Percentiles rank a stretch among this genome's conserved stretches.
phyloP scores from a whole-genome alignment of 2,113 vertebrate species.

The Chlorodrepanis virens region DNA sequence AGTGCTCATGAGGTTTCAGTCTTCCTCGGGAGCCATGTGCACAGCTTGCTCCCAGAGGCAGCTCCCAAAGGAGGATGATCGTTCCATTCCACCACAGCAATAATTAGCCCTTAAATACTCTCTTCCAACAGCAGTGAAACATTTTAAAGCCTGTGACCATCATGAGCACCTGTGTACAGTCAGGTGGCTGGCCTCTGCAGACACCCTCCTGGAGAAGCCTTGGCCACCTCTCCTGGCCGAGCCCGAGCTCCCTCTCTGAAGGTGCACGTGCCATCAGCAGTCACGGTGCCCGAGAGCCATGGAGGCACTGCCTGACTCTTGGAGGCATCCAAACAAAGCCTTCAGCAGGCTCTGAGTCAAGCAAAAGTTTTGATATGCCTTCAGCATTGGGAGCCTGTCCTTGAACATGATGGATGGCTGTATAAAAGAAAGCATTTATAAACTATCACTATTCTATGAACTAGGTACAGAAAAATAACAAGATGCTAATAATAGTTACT shows the following conservation, averaged over 20 bases:
- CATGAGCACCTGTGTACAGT: background rate
- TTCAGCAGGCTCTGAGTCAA: background rate
- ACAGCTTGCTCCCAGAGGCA: background rate
- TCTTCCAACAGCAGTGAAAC: background rate
- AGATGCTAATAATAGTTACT: conserved; percentile 1
- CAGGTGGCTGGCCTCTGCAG: background rate
- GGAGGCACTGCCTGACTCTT: background rate
- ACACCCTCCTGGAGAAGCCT: background rate
- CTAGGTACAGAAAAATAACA: background rate
- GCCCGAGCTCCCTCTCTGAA: background rate
- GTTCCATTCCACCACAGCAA: accelerated
- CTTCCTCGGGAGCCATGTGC: background rate
- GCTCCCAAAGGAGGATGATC: background rate
- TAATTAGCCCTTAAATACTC: background rate
- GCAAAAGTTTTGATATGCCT: background rate
- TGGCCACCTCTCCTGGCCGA: background rate
- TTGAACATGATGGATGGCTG: background rate
- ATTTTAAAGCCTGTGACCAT: background rate
- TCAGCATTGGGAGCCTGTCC: background rate
- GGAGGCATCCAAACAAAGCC: background rate
- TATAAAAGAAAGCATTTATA: background rate
- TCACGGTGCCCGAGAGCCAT: accelerated
- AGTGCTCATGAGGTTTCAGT: background rate
- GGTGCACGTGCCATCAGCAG: background rate
- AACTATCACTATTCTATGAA: background rate